Base-by-base conservation (phyloP, 2,113 vertebrate species). In the Callipepla californica region DNA sequence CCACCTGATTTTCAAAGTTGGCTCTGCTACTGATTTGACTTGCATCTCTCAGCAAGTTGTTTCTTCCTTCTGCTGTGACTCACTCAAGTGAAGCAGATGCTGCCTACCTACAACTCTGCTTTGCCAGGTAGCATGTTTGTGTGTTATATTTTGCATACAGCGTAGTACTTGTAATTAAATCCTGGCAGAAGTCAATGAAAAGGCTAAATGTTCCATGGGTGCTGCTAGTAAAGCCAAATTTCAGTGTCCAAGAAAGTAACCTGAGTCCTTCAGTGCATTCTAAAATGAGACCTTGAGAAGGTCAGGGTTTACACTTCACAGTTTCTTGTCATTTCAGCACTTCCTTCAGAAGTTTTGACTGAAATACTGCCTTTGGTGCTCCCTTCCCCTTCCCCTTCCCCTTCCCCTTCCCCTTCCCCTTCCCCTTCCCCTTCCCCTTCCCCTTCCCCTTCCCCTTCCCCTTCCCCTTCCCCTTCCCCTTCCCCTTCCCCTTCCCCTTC, bases 161-260 rank as follows among this genome's bases (percentile, higher is more conserved):
- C 17, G 32, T 44, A 13, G 3, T 38, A 42, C 3, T 28, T 78
- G 61, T 40, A 80, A 80, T 75, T 78, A 77, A 83, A 86, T 79
- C 26, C 50, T 69, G 22, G 6, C n/a, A 85, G 48, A 77, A 80
- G 15, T 72, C 63, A 80, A n/a, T 44, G 47, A n/a, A 90, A 77
- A 88, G 61, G 57, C 51, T 57, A 94, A 80, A 86, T 44, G 61
- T 68, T 78, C 68, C 68, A 74, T 42, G 8, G 21, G 25, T 70
- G 38, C 47, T 70, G 30, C 38, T 83, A 63, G 55, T 85, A 80
- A 93, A 85, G 32, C 47, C 57, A 90, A 92, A 93, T 90, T 48
- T 72, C 38, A 34, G 51, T 88, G 85, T 69, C 88, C 28, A 21
- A 77, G 93, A 76, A 85, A 86, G 68, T 74, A 92, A 93, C 42